A percentile compares a stretch with the other conserved stretches of the same genome.
Evolutionary conservation across 2,113 vertebrate genomes (phyloP).

Genomic region (Hippocampus abdominalis): DNA sequence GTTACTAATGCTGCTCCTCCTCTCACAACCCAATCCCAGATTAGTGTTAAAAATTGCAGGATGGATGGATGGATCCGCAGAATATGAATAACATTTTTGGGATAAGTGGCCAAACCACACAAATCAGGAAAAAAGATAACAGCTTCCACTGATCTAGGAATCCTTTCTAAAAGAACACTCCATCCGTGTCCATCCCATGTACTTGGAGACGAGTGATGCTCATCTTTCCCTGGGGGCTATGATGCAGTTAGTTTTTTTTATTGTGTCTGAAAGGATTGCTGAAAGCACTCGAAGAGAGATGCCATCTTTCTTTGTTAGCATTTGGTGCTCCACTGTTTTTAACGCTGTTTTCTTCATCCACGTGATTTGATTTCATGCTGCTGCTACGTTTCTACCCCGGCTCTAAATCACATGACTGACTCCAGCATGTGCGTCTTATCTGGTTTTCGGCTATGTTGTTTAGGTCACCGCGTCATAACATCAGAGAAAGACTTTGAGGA

Average conservation of each 20-base stretch:
- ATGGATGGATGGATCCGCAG: not conserved
- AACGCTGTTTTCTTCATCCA: constrained; percentile 43
- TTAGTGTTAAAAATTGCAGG: too few relatives aligned
- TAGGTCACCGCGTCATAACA: constrained; percentile 15
- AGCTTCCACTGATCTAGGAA: not conserved
- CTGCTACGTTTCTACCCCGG: constrained; percentile 18
- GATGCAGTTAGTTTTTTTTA: constrained; percentile 56
- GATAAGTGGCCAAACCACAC: not conserved
- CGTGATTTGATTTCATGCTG: constrained; percentile 62
- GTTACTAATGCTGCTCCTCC: too few relatives aligned
- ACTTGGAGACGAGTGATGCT: constrained; percentile 50
- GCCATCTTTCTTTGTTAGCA: constrained; percentile 42
- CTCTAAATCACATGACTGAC: constrained; percentile 33
- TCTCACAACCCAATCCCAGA: too few relatives aligned
- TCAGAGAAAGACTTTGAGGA: constrained; percentile 21
- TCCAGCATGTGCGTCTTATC: constrained; percentile 18
- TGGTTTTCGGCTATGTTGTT: constrained; percentile 3
- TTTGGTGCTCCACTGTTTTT: constrained; percentile 40
- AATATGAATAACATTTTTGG: not conserved
- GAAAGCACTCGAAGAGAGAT: constrained; percentile 31
- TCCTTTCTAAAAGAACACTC: not conserved
- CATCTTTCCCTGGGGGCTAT: constrained; percentile 50
- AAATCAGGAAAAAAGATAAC: not conserved
- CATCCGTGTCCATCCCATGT: not conserved
- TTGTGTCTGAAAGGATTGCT: constrained; percentile 47